Conservation (phyloP, 92 coral and sea anemone species). For the Heliopora coerulea region DNA sequence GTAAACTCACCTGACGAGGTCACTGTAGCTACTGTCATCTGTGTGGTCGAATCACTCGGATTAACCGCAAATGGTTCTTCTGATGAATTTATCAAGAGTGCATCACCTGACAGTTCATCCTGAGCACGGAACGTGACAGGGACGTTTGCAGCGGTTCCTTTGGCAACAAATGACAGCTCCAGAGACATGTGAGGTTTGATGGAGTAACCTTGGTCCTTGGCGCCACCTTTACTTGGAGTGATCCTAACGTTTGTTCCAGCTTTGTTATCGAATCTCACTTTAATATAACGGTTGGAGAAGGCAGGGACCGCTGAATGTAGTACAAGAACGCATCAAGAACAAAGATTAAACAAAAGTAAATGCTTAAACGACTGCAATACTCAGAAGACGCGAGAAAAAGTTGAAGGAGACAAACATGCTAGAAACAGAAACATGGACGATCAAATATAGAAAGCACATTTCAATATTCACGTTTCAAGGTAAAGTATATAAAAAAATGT, state of each 20-base stretch:
- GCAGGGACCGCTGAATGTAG: constrained; percentile 62
- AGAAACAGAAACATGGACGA: too few species aligned
- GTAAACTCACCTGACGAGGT: constrained; percentile 76
- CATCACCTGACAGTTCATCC: constrained; percentile 60
- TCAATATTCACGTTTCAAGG: too few species aligned
- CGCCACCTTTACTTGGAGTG: constrained; percentile 90
- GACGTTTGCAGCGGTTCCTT: constrained; percentile 82
- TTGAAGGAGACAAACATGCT: too few species aligned
- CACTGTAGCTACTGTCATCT: constrained; percentile 56
- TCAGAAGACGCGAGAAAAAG: too few species aligned
- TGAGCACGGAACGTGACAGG: constrained; percentile 89
- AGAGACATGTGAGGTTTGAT: constrained; percentile 95
- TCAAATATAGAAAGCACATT: too few species aligned
- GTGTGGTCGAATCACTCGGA: constrained; percentile 69
- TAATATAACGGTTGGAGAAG: constrained; percentile 86
- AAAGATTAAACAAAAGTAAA: too few species aligned
- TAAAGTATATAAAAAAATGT: too few species aligned
- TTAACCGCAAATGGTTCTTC: constrained; percentile 68
- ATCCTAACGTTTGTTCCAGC: constrained; percentile 81
- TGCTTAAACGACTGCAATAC: too few species aligned
- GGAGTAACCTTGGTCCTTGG: constrained; percentile 83
- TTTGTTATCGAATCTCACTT: constrained; percentile 88
- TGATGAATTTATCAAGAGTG: constrained; percentile 72
- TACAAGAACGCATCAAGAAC: constrained; percentile 8
- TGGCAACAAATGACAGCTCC: constrained; percentile 86